phyloP scores from a whole-genome alignment of 2,113 vertebrate genomes.

The Aviceda subcristata region DNA sequence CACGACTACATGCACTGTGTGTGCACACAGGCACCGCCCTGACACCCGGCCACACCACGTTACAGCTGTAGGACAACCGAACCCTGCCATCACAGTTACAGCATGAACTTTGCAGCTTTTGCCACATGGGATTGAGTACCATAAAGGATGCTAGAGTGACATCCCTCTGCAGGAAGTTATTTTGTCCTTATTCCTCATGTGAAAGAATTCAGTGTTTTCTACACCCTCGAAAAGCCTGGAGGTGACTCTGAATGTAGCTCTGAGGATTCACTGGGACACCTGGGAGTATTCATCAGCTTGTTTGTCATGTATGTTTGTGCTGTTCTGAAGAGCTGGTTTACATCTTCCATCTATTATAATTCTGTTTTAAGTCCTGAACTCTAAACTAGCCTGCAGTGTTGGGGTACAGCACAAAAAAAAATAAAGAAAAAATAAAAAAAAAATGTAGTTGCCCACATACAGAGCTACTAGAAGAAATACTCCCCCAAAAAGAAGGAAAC shows the following conservation, averaged over 20 bases:
- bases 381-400: not conserved
- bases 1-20: not conserved
- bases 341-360: not conserved
- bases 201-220: not conserved
- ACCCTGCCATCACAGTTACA: not conserved
- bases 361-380: not conserved
- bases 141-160: not conserved
- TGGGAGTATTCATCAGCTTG: not conserved
- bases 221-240: not conserved
- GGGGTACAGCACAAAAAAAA: not conserved
- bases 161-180: not conserved
- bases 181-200: not conserved
- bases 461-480: not conserved
- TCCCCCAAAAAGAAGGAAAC: not conserved
- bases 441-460: rapidly evolving
- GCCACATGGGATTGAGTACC: not conserved
- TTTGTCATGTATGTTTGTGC: not conserved
- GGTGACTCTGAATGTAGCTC: not conserved
- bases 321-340: not conserved
- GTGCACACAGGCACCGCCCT: not conserved
- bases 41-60: not conserved
- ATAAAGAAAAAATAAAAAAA: not conserved
- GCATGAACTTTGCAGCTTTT: not conserved
- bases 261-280: not conserved
- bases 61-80: not conserved